Conservation (phyloP, 2,113 vertebrate genomes). For the Hystrix cristata region DNA sequence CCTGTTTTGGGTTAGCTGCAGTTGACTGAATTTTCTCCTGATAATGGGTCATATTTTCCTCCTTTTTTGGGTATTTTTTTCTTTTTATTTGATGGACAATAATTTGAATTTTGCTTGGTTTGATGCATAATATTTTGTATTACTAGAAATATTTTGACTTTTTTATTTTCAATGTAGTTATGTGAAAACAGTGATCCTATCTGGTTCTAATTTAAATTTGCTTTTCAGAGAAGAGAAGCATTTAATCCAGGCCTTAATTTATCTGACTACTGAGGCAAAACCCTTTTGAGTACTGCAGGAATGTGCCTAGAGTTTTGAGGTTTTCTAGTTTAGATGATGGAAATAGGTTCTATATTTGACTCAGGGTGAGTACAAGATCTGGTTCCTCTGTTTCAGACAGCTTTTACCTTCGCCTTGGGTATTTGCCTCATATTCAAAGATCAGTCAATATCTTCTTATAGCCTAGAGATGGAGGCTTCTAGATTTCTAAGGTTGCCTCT, state of each 20-base stretch:
- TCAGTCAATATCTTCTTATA: not conserved
- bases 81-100: not conserved
- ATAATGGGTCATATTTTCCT: not conserved
- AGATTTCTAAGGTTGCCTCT: not conserved
- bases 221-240: not conserved
- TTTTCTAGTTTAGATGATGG: not conserved
- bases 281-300: not conserved
- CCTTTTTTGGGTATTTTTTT: not conserved
- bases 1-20: not conserved
- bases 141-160: not conserved
- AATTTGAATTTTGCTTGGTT: not conserved
- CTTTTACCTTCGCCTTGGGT: not conserved
- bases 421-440: not conserved
- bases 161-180: constrained; percentile 33
- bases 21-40: constrained; percentile 25
- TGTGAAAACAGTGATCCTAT: not conserved
- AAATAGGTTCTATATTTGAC: not conserved
- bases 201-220: not conserved
- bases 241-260: not conserved
- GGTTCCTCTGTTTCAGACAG: not conserved
- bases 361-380: not conserved
- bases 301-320: not conserved
- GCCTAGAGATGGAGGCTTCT: not conserved
- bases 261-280: not conserved
- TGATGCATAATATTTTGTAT: not conserved